A percentile compares a stretch with the other conserved stretches of the same genome.
phyloP scores from a whole-genome alignment of 2,797 vertebrate species.

The Etheostoma nigrum region DNA sequence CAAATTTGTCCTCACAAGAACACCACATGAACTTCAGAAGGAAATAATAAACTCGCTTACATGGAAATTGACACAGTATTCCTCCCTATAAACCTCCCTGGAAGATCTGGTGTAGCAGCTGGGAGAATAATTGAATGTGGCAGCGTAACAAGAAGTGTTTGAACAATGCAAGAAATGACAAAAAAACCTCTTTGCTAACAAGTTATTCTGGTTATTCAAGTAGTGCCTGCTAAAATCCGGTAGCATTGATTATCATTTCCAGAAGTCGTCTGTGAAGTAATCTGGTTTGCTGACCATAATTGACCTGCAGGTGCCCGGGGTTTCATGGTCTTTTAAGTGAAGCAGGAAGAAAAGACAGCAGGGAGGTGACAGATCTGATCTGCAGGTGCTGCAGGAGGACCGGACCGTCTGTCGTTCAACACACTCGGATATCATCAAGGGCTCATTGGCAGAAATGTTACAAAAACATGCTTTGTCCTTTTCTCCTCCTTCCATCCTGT shows the following conservation, averaged over 20 bases:
- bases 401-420: background rate
- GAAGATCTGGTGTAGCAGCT: constrained; percentile 6
- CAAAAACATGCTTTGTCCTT: background rate
- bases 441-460: background rate
- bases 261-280: constrained; percentile 59
- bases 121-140: constrained; percentile 32
- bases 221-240: constrained; percentile 56
- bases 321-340: constrained; percentile 33
- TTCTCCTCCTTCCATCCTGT: background rate
- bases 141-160: constrained; percentile 19
- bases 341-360: constrained; percentile 14
- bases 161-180: constrained; percentile 44
- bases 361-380: constrained; percentile 8
- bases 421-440: background rate
- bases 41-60: constrained; percentile 26
- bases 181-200: constrained; percentile 15
- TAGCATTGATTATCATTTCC: constrained; percentile 67
- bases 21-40: background rate
- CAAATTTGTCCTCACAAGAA: constrained; percentile 29
- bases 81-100: constrained; percentile 16
- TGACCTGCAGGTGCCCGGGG: constrained; percentile 57
- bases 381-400: constrained; percentile 15
- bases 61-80: constrained; percentile 10
- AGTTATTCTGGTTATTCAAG: constrained; percentile 40
- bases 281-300: constrained; percentile 57